Conservation (phyloP, 2,888 invertebrate species). For the Lasioglossum leucozonium region DNA sequence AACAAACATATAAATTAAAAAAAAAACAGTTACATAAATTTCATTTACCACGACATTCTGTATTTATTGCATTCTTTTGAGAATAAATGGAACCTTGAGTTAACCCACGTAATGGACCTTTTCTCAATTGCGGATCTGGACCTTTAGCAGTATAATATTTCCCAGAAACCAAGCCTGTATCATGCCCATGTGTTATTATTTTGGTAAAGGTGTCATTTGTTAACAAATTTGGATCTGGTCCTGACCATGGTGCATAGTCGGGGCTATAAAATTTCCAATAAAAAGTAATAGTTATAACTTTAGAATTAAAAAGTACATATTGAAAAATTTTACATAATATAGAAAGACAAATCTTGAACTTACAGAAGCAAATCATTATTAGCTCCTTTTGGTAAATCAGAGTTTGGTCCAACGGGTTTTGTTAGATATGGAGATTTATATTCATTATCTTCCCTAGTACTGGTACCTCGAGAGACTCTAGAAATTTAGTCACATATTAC, state of each 20-base stretch:
- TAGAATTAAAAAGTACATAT: not conserved
- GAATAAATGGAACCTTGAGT: constrained; percentile 93
- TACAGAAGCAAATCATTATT: constrained; percentile 92
- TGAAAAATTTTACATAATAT: not conserved
- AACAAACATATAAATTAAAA: constrained; percentile 66
- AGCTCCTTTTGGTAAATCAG: constrained; percentile 90
- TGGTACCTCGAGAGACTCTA: constrained; percentile 84
- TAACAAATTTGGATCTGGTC: constrained; percentile 89
- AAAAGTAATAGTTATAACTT: not conserved
- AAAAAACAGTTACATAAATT: constrained; percentile 81
- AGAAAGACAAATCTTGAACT: constrained; percentile 81
- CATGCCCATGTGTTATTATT: constrained; percentile 85
- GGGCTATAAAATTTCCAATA: constrained; percentile 85
- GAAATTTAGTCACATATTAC: constrained; percentile 20
- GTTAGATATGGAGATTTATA: constrained; percentile 87
- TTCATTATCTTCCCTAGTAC: constrained; percentile 85
- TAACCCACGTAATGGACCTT: constrained; percentile 90
- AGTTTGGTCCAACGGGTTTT: constrained; percentile 89
- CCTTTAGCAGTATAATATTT: constrained; percentile 86
- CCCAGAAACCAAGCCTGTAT: constrained; percentile 84
- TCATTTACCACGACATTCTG: constrained; percentile 86
- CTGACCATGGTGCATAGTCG: constrained; percentile 94
- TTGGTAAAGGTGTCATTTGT: constrained; percentile 76
- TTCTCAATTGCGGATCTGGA: constrained; percentile 88
- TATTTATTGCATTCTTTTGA: constrained; percentile 86